Base-by-base conservation (phyloP, 2,888 invertebrate species). In the Labia minor region DNA sequence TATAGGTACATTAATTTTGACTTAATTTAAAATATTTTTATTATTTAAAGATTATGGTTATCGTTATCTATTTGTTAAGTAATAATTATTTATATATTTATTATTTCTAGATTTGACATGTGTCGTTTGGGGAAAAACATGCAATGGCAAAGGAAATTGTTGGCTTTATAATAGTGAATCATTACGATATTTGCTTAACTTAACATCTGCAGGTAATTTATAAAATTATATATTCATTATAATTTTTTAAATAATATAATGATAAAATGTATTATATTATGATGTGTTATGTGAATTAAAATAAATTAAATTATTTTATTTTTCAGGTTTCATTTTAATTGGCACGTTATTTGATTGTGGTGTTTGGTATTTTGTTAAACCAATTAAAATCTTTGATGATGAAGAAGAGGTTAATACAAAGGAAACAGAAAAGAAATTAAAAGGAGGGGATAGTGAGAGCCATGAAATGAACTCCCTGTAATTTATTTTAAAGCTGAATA, bases 81-180 rank as follows among this genome's bases (percentile, higher is more conserved):
- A n/a, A n/a, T n/a, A n/a, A n/a, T n/a, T n/a, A n/a, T n/a, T n/a
- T n/a, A n/a, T n/a, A n/a, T n/a, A n/a, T n/a, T n/a, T n/a, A n/a
- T n/a, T n/a, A n/a, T n/a, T n/a, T n/a, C n/a, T 73, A 84, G 86
- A 86, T 76, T 81, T 80, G 70, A 82, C 86, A 6, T 89, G 88
- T 72, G 75, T 87, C 21, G 85, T 88, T 14, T 89, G 88, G 88
- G 87, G 88, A 11, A 86, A 86, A 74, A 86, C 86, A 1, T 88
- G 88, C 73, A 80, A 83, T 0, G 84, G 83, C 66, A 84, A 82
- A 65, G 87, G 88, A 70, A 87, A 88, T 73, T 88, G 89, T 73
- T 88, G 88, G 88, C 77, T 88, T 10, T 89, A 88, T 75, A 84
- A 88, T 75, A 85, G 85, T 10, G 81, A 82, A 72, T 79, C 81